Base-by-base conservation (phyloP, 2,797 vertebrate genomes). In the Onychomys torridus region DNA sequence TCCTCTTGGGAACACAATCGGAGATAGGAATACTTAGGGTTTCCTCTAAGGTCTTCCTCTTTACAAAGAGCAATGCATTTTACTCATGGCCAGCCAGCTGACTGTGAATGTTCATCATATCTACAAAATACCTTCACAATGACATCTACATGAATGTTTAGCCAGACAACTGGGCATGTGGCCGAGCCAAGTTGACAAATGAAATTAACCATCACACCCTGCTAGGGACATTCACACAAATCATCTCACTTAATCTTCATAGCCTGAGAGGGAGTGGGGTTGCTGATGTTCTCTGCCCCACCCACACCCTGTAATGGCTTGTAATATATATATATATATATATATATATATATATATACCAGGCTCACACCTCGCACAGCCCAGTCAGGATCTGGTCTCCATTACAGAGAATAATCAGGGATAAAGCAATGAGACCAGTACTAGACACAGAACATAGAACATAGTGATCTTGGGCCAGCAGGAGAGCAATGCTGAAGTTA, bases 181-280 rank as follows among this genome's bases (percentile, higher is more conserved):
- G 73, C 76, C 10, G 6, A 85, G 78, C 21, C 83, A 94, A 77
- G n/a, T 0, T 23, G 37, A 73, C 46, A 65, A 32, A 12, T 71
- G 67, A 87, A 88, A 96, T 87, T 87, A 84, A 90, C 71, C 57
- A 81, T 59, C n/a, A 82, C 6, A 32, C 3, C 37, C 16, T 79
- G n/a, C 37, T 83, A 67, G 46, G 55, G 27, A 75, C 23, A 57
- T 73, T 93, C 69, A 63, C 40, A 57, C 52, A 32, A 34, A 59
- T 63, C 43, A 37, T n/a, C 40, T 93, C 84, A 95, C 52, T 90
- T 92, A 92, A 87, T 90, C 61, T 17, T 81, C 84, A 91, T 21
- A 65, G 82, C 11, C 73, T 65, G 32, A 25, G 46, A 95, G 9
- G 1, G 6, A 16, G 23, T 67, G 13, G 32, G 21, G 32, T 52